Percentiles rank a stretch among this genome's conserved stretches.
phyloP scores from a whole-genome alignment of 1,140 invertebrate species.

The Penaeus chinensis region DNA sequence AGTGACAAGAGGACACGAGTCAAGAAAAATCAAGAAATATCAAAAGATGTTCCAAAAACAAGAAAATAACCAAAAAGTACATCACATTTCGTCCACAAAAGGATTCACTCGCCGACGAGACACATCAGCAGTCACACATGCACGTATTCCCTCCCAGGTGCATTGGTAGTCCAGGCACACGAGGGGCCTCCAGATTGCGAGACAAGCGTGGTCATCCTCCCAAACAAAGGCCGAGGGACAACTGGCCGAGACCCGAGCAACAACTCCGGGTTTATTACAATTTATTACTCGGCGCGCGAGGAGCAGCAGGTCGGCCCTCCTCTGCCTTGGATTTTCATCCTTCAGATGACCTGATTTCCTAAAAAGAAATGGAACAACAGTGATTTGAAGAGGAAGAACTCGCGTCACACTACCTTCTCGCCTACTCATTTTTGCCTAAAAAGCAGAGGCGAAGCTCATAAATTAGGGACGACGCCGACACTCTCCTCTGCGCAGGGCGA shows the following conservation, averaged over 20 bases:
- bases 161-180: no score
- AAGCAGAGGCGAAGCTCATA: conserved; percentile 58
- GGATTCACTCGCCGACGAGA: no score
- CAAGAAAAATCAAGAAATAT: no score
- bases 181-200: no score
- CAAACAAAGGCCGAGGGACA: conserved; percentile 19
- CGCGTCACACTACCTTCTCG: conserved; percentile 58
- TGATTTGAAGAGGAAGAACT: conserved; percentile 44
- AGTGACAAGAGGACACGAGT: no score
- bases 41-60: no score
- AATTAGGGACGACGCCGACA: conserved; percentile 57
- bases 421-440: conserved; percentile 58
- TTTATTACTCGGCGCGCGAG: no score
- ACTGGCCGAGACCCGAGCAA: not conserved
- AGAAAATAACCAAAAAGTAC: no score
- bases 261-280: conserved; percentile 32
- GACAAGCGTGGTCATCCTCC: not conserved
- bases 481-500: conserved; percentile 42
- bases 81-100: no score
- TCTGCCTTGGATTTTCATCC: not conserved
- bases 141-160: no score
- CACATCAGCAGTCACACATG: no score
- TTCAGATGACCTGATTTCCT: not conserved
- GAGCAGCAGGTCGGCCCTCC: not conserved
- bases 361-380: conserved; percentile 9